Percentiles rank a stretch among this genome's conserved stretches.
These are phyloP conservation scores for Cassiopea xamachana DNA, from an alignment of 30 jellyfish, hydroid and myxozoan species.

Conservation along the genomic window DNA sequence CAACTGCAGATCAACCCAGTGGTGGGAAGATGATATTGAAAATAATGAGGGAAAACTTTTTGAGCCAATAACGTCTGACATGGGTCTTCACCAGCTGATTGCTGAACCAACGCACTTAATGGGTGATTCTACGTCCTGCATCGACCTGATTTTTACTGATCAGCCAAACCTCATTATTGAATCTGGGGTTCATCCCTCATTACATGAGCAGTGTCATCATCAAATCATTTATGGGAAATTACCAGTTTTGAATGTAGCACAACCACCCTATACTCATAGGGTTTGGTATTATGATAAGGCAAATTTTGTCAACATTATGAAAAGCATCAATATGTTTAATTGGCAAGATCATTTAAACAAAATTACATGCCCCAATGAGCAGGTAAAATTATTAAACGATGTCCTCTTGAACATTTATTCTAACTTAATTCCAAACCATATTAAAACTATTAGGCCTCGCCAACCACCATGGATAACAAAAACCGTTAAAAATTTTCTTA, in stretches of 20 bases:
- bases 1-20: slow-evolving; percentile 62
- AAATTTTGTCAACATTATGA: slow-evolving; percentile 13
- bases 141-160: slow-evolving; percentile 58
- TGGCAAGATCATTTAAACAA: slow-evolving; percentile 59
- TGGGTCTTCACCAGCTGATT: slow-evolving; percentile 54
- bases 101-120: slow-evolving; percentile 63
- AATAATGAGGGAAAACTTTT: slow-evolving; percentile 60
- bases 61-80: slow-evolving; percentile 53
- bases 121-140: slow-evolving; percentile 61
- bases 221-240: slow-evolving; percentile 49
- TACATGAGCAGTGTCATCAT: slow-evolving; percentile 72
- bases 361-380: slow-evolving; percentile 56
- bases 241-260: slow-evolving; percentile 33
- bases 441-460: slow-evolving; percentile 42
- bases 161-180: slow-evolving; percentile 61
- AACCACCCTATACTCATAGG: slow-evolving; percentile 68
- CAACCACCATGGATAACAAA: slow-evolving; percentile 66
- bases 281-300: slow-evolving; percentile 63
- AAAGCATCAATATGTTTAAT: slow-evolving; percentile 56
- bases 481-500: slow-evolving; percentile 46
- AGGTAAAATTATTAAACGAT: slow-evolving; percentile 58
- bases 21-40: slow-evolving; percentile 67
- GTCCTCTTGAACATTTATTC: slow-evolving; percentile 33
- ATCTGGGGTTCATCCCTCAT: slow-evolving; percentile 56
- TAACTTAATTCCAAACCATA: slow-evolving; percentile 47